These are phyloP conservation scores for Antheraea assamensis DNA, from an alignment of 2,888 invertebrate species.

Conservation along the genomic window DNA sequence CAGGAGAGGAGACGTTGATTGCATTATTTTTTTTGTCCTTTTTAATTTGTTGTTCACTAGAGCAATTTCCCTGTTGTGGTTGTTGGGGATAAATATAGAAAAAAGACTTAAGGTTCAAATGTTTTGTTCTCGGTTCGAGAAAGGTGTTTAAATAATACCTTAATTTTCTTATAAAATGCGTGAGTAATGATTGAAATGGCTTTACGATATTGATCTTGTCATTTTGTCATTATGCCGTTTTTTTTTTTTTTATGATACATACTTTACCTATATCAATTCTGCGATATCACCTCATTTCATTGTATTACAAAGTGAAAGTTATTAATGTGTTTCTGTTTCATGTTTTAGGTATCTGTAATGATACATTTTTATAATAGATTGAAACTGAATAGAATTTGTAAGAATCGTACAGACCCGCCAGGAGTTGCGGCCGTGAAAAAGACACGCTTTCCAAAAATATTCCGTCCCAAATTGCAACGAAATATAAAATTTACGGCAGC, in stretches of 20 bases:
- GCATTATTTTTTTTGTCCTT: neutral
- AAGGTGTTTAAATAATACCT: too few relatives aligned
- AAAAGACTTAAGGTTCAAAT: neutral
- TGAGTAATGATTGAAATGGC: neutral
- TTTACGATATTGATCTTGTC: neutral
- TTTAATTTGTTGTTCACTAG: neutral
- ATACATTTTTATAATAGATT: neutral
- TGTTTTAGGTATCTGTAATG: neutral
- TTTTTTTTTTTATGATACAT: neutral
- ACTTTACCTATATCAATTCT: neutral
- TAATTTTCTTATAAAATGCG: neutral
- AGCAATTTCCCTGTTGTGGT: neutral
- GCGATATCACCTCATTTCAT: neutral
- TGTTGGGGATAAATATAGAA: neutral
- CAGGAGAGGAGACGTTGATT: neutral
- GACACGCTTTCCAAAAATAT: neutral
- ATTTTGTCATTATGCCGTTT: too few relatives aligned
- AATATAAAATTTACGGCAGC: slow-evolving; percentile 1
- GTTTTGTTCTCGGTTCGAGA: too few relatives aligned
- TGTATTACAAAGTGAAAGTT: neutral
- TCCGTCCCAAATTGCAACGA: neutral
- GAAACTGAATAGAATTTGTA: neutral
- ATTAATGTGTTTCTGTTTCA: neutral
- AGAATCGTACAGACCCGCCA: neutral
- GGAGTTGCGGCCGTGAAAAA: neutral